Evolutionary conservation across 1,140 invertebrate genomes (phyloP).

Genomic region (Temnothorax nylanderi): DNA sequence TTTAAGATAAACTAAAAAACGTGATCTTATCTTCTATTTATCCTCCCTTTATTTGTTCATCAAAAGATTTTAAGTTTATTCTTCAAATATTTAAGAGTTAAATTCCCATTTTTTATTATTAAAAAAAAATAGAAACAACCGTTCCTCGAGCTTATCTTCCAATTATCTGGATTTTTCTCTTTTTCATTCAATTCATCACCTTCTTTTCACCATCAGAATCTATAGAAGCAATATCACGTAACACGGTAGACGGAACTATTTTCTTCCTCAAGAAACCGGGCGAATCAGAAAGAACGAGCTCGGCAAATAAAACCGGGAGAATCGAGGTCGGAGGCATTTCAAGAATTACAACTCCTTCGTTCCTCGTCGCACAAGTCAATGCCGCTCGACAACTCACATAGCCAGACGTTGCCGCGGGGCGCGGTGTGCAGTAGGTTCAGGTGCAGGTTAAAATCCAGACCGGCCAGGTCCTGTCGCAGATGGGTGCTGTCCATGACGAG

Average conservation of each 20-base stretch:
- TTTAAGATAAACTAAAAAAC: not conserved
- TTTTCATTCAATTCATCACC: not conserved
- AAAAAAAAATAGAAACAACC: not conserved
- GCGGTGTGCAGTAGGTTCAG: conserved; percentile 86
- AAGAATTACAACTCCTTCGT: not conserved
- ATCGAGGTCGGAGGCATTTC: not conserved
- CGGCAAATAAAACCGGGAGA: not conserved
- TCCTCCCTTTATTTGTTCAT: not conserved
- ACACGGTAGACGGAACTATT: not conserved
- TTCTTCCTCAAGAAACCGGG: not conserved
- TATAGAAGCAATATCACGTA: no score
- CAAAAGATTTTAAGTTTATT: not conserved
- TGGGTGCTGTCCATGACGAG: conserved; percentile 87
- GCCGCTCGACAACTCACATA: conserved; percentile 85
- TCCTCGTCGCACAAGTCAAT: not conserved
- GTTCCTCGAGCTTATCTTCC: not conserved
- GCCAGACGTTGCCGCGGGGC: conserved; percentile 88
- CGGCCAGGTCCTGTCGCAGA: conserved; percentile 87
- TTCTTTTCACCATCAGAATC: not conserved
- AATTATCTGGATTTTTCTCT: not conserved
- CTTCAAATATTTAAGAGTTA: not conserved
- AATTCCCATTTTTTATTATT: not conserved
- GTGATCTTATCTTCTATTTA: not conserved
- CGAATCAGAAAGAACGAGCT: not conserved
- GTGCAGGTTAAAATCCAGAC: conserved; percentile 87